Base-by-base conservation (phyloP, 64 coral and sea anemone species). In the Dendronephthya gigantea region DNA sequence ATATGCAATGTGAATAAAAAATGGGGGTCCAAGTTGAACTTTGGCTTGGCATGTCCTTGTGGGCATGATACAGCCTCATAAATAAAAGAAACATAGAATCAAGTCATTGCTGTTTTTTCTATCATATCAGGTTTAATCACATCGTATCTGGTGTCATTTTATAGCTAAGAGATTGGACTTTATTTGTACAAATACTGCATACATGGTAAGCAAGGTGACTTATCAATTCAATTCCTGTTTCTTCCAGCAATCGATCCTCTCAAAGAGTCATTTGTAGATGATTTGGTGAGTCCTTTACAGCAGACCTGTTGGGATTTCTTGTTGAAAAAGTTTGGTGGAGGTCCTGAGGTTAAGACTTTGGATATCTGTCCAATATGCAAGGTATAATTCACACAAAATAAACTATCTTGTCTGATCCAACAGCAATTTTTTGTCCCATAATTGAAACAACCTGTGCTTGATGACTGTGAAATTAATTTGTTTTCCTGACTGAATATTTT, bases 301-400 rank as follows among this genome's bases (percentile, higher is more conserved):
- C 72, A 81, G 48, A 58, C 86, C 27, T 90, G 86, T 49, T 88
- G 85, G 88, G 34, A 86, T 25, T 84, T 90, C 68, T 41, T 93
- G 31, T 41, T 83, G 40, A 84, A 85, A 25, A 90, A 85, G 74
- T 98, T 93, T 91, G 92, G 92, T 36, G 95, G 95, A 27, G 95
- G 92, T 14, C 95, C 95, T 23, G 79, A 62, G 35, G 87, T 93
- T 29, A 90, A 84, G 15, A 50, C 83, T 49, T 51, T 98, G 28
- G 88, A 87, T 39, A 39, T 79, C 5, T 79, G 72, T 35, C 36
- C 36, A 17, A 16, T 79, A 39, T 79, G 72, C 16, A 19, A 79
- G 72, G 72, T 79, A 79, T 2, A 65, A 3, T 62, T 56, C 15
- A n/a, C n/a, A n/a, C n/a, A n/a, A n/a, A n/a, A n/a, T n/a, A n/a